Conservation (phyloP, 1,140 invertebrate species). For the Lasaia peninsularis region DNA sequence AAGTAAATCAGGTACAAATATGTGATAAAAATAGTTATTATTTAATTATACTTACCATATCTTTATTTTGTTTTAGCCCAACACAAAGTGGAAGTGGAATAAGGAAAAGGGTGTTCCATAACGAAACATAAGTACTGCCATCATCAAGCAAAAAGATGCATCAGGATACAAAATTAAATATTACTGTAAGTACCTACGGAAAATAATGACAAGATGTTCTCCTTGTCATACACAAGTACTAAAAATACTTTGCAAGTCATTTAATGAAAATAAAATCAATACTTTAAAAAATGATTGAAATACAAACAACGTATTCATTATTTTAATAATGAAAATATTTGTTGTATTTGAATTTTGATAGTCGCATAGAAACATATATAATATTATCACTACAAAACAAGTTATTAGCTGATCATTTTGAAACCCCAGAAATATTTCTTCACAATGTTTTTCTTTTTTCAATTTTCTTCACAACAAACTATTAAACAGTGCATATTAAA, state of each 20-base stretch:
- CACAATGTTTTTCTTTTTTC: conserved; percentile 19
- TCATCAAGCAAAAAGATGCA: not conserved
- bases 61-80: not conserved
- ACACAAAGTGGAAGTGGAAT: not conserved
- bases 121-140: not conserved
- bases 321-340: not conserved
- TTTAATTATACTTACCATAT: not conserved
- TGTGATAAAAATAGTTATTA: not conserved
- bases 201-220: not conserved
- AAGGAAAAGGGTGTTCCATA: not conserved
- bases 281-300: conserved; percentile 14
- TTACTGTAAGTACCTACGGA: not conserved
- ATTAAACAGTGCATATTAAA: conserved; percentile 2
- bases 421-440: conserved; percentile 21
- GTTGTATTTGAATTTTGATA: conserved; percentile 2
- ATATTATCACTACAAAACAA: not conserved
- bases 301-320: conserved; percentile 10
- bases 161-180: not conserved
- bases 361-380: conserved; percentile 16
- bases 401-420: conserved; percentile 11
- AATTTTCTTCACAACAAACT: conserved; percentile 16
- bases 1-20: too few species aligned
- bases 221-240: not conserved
- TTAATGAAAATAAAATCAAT: too few species aligned
- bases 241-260: conserved; percentile 1